Conservation (phyloP, 2,797 vertebrate species). For the Sebastiscus tertius region DNA sequence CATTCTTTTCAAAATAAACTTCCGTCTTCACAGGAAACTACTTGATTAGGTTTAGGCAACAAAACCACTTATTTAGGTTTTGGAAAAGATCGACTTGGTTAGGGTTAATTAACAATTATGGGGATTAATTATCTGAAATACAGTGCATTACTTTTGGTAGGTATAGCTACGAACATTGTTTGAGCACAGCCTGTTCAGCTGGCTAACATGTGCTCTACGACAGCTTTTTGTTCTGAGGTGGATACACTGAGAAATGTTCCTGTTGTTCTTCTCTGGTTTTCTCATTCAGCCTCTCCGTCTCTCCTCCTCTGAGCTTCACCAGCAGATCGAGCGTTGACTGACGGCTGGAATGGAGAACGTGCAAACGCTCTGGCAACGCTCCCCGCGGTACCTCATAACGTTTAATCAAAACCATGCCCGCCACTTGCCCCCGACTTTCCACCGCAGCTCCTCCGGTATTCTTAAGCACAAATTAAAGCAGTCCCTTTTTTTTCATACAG, state of each 20-base stretch:
- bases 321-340: constrained; percentile 51
- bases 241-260: constrained; percentile 3
- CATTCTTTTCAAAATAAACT: too few relatives aligned
- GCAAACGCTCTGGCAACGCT: constrained; percentile 52
- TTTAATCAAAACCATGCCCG: constrained; percentile 73
- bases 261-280: constrained; percentile 47
- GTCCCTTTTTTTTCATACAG: constrained; percentile 32
- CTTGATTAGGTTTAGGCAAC: too few relatives aligned
- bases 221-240: not conserved
- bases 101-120: too few relatives aligned
- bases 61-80: too few relatives aligned
- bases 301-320: constrained; percentile 17
- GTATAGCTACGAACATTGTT: too few relatives aligned
- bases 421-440: constrained; percentile 51
- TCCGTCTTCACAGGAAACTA: too few relatives aligned
- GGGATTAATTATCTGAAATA: too few relatives aligned
- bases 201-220: not conserved
- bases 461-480: constrained; percentile 48
- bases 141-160: too few relatives aligned
- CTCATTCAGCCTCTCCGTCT: constrained; percentile 25
- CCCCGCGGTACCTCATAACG: constrained; percentile 55
- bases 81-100: too few relatives aligned
- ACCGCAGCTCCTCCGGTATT: constrained; percentile 28
- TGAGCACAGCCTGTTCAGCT: not conserved
- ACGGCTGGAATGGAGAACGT: constrained; percentile 52